Evolutionary conservation across 1,140 invertebrate genomes (phyloP).

Genomic region (Rhopalosiphum maidis): DNA sequence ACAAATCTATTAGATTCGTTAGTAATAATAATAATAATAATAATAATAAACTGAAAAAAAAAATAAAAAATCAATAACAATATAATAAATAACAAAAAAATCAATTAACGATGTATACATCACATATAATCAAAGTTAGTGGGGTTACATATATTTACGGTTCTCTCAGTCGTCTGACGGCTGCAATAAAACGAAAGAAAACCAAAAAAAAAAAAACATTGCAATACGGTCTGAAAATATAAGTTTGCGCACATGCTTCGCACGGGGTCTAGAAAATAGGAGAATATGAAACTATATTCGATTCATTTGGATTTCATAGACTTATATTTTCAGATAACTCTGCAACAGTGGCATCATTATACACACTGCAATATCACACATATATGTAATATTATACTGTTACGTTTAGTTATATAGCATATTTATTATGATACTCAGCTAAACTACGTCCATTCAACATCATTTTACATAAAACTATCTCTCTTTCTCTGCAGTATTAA

Average conservation of each 20-base stretch:
- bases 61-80: neutral
- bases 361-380: neutral
- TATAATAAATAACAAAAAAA: neutral
- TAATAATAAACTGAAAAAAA: neutral
- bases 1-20: neutral
- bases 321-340: slow-evolving; percentile 31
- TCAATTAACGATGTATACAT: neutral
- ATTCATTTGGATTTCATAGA: neutral
- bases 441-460: slow-evolving; percentile 40
- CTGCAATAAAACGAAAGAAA: slow-evolving; percentile 6
- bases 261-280: neutral
- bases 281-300: neutral
- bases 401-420: neutral
- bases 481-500: slow-evolving; percentile 30
- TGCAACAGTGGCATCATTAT: neutral
- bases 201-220: neutral
- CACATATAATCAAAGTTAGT: neutral
- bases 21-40: neutral
- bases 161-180: slow-evolving; percentile 14
- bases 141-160: neutral
- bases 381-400: neutral
- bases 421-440: neutral
- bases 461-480: slow-evolving; percentile 40
- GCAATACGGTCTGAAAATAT: neutral
- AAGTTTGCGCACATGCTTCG: neutral